Percentiles rank a stretch among this genome's conserved stretches.
Conservation (phyloP, 2,797 vertebrate genomes). For the Zalophus californianus region DNA sequence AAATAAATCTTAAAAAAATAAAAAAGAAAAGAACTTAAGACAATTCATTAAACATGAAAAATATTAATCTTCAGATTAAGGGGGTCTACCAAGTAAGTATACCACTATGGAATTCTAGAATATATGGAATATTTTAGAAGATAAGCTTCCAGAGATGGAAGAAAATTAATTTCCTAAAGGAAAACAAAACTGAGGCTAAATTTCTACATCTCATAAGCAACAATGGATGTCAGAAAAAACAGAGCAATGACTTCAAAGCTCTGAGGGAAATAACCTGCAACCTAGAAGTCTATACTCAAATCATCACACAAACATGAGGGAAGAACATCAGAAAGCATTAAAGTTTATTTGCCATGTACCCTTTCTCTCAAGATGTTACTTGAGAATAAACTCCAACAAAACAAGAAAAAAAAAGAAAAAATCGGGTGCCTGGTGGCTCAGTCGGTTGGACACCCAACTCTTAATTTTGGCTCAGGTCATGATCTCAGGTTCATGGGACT, state of each 20-base stretch:
- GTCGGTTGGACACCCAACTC: neutral
- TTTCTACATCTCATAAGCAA: neutral
- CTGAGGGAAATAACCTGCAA: neutral
- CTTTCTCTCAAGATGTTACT: neutral
- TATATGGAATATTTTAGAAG: neutral
- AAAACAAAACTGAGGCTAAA: slow-evolving; percentile 22
- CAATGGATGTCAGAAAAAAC: neutral
- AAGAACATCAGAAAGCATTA: neutral
- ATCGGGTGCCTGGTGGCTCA: neutral
- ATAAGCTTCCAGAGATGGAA: neutral
- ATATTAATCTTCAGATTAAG: neutral
- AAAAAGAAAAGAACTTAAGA: neutral
- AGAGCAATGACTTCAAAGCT: neutral
- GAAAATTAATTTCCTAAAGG: neutral
- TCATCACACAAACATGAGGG: neutral
- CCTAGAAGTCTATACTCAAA: neutral
- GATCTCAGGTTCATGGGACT: neutral
- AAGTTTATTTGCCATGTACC: neutral
- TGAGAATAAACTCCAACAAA: neutral
- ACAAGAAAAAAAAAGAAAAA: neutral
- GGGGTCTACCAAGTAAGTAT: neutral
- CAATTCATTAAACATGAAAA: neutral
- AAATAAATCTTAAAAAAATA: neutral
- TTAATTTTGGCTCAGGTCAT: neutral
- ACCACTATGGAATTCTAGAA: neutral